Conservation (phyloP, 2,113 vertebrate species). For the Bufo bufo region DNA sequence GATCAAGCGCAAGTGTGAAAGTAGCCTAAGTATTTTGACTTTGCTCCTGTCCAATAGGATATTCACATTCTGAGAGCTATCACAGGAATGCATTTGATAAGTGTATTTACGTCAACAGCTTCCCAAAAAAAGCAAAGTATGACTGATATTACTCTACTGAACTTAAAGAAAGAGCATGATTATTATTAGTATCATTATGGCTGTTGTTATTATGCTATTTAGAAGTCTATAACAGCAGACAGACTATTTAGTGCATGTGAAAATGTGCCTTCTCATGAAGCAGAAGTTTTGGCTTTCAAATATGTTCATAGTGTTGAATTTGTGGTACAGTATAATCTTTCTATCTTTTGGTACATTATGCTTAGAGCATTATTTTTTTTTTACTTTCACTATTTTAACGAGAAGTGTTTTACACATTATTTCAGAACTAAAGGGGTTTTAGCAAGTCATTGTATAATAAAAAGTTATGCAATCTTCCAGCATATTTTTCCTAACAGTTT, state of each 20-base stretch:
- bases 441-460: too few relatives aligned
- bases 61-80: not conserved
- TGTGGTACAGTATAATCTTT: too few relatives aligned
- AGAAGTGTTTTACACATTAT: too few relatives aligned
- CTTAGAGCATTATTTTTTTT: too few relatives aligned
- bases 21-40: not conserved
- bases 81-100: slow-evolving; percentile 23
- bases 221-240: not conserved
- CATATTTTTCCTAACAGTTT: too few relatives aligned
- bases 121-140: not conserved
- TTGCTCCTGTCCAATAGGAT: not conserved
- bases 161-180: not conserved
- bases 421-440: too few relatives aligned
- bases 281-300: not conserved
- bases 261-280: not conserved
- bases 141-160: not conserved
- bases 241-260: not conserved
- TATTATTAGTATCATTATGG: not conserved
- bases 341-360: too few relatives aligned
- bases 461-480: too few relatives aligned
- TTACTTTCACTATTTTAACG: too few relatives aligned
- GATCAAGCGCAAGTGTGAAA: too few relatives aligned
- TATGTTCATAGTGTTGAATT: too few relatives aligned
- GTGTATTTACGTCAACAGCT: not conserved
- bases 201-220: not conserved